Evolutionary conservation across 1,140 invertebrate species (phyloP).

Genomic region (Dreissena polymorpha): DNA sequence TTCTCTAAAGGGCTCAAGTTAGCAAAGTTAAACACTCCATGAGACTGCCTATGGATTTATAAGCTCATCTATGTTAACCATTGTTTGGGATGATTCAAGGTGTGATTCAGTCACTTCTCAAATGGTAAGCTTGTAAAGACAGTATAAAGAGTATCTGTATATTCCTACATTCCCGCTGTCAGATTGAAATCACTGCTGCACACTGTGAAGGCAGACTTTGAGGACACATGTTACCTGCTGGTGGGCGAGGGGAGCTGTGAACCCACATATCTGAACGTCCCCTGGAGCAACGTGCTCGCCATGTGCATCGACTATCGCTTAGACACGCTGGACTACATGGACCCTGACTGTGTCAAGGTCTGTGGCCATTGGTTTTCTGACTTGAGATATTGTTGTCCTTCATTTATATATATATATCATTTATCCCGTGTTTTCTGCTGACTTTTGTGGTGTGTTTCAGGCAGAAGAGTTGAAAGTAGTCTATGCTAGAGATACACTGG

Average conservation of each 20-base stretch:
- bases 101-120: too few relatives aligned
- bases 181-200: conserved; percentile 60
- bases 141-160: too few relatives aligned
- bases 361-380: too few relatives aligned
- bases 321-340: conserved; percentile 14
- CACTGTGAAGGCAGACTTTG: conserved; percentile 60
- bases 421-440: neutral
- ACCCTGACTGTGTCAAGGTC: conserved; percentile 15
- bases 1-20: too few relatives aligned
- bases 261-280: conserved; percentile 68
- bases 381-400: neutral
- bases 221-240: conserved; percentile 64
- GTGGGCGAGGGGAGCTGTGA: conserved; percentile 60
- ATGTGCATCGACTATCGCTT: conserved; percentile 68
- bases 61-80: too few relatives aligned
- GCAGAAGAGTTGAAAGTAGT: conserved; percentile 29
- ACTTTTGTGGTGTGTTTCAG: neutral
- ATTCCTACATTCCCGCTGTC: neutral
- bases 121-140: too few relatives aligned
- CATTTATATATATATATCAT: neutral
- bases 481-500: conserved; percentile 19
- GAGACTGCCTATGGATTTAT: too few relatives aligned
- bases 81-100: too few relatives aligned
- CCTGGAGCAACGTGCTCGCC: conserved; percentile 69
- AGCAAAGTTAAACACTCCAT: too few relatives aligned